phyloP scores from a whole-genome alignment of 92 coral and sea anemone species.

The Paragorgia papillata region DNA sequence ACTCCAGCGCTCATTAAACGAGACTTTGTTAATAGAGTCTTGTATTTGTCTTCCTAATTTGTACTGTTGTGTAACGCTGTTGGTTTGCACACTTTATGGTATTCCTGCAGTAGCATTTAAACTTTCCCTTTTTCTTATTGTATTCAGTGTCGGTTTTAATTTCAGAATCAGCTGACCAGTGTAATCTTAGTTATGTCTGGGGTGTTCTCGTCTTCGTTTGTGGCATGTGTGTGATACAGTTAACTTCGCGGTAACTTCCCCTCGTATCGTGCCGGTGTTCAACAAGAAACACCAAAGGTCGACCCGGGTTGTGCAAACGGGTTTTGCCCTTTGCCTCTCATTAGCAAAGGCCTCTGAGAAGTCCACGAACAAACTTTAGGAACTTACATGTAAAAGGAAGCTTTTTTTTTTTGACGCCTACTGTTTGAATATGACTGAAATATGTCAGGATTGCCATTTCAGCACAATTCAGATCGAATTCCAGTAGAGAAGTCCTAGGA shows the following conservation, averaged over 20 bases:
- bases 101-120: too few species aligned
- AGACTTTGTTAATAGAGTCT: too few species aligned
- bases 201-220: background rate
- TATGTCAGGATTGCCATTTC: background rate
- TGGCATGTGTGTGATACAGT: background rate
- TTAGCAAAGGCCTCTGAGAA: background rate
- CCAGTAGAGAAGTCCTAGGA: too few species aligned
- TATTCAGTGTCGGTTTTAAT: too few species aligned
- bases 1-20: background rate
- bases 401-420: background rate
- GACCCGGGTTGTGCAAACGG: conserved; percentile 7
- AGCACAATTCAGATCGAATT: background rate
- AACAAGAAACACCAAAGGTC: background rate
- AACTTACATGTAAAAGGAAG: background rate
- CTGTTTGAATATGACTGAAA: background rate
- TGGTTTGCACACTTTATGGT: too few species aligned
- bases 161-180: too few species aligned
- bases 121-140: too few species aligned
- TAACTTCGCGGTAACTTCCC: background rate
- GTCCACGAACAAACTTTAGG: background rate
- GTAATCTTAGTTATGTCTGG: conserved; percentile 4
- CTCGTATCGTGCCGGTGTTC: background rate
- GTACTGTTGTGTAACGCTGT: too few species aligned
- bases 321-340: background rate
- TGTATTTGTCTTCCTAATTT: too few species aligned